Evolutionary conservation across 1,140 invertebrate genomes (phyloP), one percentile per base, ranked within the genome.

Genomic region (Scaptomyza graminum): DNA sequence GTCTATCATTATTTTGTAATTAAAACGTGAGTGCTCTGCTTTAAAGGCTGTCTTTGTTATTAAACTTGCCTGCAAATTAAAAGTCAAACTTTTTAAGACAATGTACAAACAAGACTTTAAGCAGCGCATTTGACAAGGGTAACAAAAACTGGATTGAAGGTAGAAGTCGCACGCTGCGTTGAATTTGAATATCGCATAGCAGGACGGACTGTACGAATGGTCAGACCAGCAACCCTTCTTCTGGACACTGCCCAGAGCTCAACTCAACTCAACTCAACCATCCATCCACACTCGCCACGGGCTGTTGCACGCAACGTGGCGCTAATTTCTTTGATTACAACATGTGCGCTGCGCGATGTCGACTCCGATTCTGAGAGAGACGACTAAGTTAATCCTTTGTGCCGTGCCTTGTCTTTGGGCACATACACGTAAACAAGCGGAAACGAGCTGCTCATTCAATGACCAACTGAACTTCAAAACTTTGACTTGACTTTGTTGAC

Each of bases 41-140:
- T 34, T 18, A 34, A n/a, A 41, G 15, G 16, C 18, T 31, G 47
- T 50, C 76, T 79, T 66, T 80, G 74, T 82, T 74, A 74, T 69
- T 82, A 68, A 88, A 82, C 74, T 75, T 82, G 70, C 67, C 63
- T 65, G 66, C 59, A 84, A 90, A 90, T 89, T 79, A 85, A 90
- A 89, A 89, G 85, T 89, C 85, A 89, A 89, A 89, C 85, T 89
- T 77, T 85, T 90, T 89, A 82, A 90, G 85, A 89, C 87, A 78
- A 76, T 87, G 49, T 50, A 66, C 84, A 89, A 89, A 89, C 70
- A 88, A 34, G 56, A 67, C 84, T 80, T 89, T 69, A 63, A 70
- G 68, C 82, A 47, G 37, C 56, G 67, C 72, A 66, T n/a, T 76
- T 64, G 72, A 74, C 55, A 71, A 76, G 79, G 83, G 81, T 84